Evolutionary conservation across 2,888 invertebrate species (phyloP).

Genomic region (Malthinus seriepunctatus): DNA sequence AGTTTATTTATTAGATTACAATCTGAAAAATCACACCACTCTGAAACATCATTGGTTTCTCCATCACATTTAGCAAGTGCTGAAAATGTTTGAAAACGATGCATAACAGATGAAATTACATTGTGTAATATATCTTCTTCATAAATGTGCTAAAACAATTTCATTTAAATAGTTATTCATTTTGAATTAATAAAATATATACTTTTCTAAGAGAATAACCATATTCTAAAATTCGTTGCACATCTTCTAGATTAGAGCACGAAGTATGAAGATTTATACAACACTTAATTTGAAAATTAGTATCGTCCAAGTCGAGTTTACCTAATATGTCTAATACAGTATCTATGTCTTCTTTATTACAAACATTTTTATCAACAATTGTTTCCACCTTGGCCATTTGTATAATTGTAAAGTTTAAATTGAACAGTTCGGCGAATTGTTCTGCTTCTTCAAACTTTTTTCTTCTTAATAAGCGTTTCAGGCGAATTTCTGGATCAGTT

Average conservation of each 20-base stretch:
- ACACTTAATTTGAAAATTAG: constrained; percentile 52
- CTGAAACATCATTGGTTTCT: constrained; percentile 40
- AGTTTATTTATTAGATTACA: constrained; percentile 52
- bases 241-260: constrained; percentile 33
- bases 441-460: constrained; percentile 57
- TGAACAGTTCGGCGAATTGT: constrained; percentile 53
- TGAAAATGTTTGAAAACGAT: constrained; percentile 53
- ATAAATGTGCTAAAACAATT: constrained; percentile 2
- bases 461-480: constrained; percentile 54
- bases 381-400: constrained; percentile 54
- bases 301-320: constrained; percentile 50
- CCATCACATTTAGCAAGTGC: constrained; percentile 30
- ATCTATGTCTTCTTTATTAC: constrained; percentile 46
- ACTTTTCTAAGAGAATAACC: constrained; percentile 23
- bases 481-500: constrained; percentile 54
- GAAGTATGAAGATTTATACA: constrained; percentile 42
- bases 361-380: constrained; percentile 43
- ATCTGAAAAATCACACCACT: constrained; percentile 54
- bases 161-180: too few relatives aligned
- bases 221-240: constrained; percentile 39
- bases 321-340: constrained; percentile 51
- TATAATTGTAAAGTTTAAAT: constrained; percentile 51
- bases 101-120: constrained; percentile 33
- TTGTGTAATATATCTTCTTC: constrained; percentile 10
- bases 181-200: too few relatives aligned